Conservation (phyloP, 2,888 invertebrate species). For the Dicroscelio sp. region DNA sequence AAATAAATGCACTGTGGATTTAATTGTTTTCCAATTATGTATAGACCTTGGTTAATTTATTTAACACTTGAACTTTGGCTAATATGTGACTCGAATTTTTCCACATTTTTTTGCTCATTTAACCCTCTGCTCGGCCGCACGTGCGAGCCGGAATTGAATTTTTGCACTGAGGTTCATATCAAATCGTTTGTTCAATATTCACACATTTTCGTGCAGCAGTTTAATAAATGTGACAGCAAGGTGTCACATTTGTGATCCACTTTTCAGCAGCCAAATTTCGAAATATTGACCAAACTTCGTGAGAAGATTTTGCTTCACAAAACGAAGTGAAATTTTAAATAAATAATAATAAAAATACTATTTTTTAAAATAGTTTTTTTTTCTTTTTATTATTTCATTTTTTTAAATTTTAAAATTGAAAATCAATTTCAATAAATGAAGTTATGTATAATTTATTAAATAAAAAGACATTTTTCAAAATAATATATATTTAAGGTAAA, state of each 20-base stretch:
- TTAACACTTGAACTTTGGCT: constrained; percentile 49
- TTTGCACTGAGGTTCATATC: constrained; percentile 6
- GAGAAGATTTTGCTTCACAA: neutral
- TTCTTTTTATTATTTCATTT: no score
- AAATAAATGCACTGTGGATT: no score
- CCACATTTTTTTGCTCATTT: constrained; percentile 19
- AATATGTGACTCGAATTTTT: constrained; percentile 38
- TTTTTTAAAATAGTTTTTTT: no score
- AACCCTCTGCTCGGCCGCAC: neutral
- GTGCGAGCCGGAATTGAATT: neutral
- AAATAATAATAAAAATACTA: no score
- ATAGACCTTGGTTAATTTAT: constrained; percentile 49
- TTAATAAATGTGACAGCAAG: constrained; percentile 49
- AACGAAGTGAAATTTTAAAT: no score
- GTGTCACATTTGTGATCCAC: constrained; percentile 50
- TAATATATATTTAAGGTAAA: no score
- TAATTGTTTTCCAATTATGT: no score
- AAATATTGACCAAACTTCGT: constrained; percentile 59
- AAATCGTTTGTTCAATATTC: constrained; percentile 59
- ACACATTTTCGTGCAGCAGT: constrained; percentile 49
- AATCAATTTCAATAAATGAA: no score
- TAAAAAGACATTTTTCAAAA: no score
- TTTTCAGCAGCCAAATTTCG: constrained; percentile 42
- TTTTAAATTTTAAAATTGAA: no score
- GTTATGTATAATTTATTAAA: no score